These are phyloP conservation scores for Crax fasciolata DNA, from an alignment of 2,797 vertebrate genomes.

Conservation along the genomic window DNA sequence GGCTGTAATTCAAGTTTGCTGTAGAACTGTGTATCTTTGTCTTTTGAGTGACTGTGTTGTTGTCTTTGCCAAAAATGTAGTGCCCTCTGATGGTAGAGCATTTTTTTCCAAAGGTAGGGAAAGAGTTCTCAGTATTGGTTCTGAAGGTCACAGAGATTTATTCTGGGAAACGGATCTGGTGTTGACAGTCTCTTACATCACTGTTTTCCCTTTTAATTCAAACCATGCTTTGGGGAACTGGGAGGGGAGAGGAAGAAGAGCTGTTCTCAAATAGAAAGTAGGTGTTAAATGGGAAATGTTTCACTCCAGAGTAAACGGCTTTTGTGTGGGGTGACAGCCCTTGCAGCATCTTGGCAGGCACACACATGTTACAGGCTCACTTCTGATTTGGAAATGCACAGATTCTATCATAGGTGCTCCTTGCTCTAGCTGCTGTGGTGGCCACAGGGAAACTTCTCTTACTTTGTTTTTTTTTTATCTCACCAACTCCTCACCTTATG, in stretches of 20 bases:
- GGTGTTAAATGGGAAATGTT: neutral
- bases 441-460: fast-evolving
- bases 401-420: neutral
- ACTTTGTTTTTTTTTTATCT: neutral
- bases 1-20: neutral
- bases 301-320: fast-evolving
- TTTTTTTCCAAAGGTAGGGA: neutral
- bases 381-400: fast-evolving
- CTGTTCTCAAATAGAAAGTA: neutral
- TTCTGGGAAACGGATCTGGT: neutral
- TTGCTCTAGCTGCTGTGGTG: neutral
- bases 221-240: neutral
- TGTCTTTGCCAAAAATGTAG: neutral
- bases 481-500: fast-evolving
- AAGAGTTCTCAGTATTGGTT: neutral
- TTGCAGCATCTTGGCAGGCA: neutral
- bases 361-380: fast-evolving
- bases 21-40: neutral
- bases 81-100: fast-evolving
- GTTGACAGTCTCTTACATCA: fast-evolving
- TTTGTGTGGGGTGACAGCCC: neutral
- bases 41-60: neutral
- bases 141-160: neutral
- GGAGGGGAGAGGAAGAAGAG: neutral
- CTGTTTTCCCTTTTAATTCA: neutral